Percentiles rank a stretch among this genome's conserved stretches.
These are phyloP conservation scores for Delichon dasypus DNA, from an alignment of 2,797 vertebrate species.

Conservation along the genomic window DNA sequence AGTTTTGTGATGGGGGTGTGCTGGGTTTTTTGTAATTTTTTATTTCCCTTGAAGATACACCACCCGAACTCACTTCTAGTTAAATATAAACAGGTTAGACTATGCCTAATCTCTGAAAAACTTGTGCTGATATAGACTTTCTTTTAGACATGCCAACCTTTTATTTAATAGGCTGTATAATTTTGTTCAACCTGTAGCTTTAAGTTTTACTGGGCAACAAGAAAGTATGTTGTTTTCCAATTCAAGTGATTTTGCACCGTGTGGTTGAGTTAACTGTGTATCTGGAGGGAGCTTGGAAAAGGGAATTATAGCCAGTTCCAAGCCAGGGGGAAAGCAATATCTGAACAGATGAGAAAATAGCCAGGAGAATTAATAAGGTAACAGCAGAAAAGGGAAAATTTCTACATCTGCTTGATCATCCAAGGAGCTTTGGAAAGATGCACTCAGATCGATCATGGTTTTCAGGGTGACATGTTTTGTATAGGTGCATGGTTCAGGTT, in stretches of 20 bases:
- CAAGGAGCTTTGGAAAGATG: not conserved
- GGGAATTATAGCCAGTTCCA: not conserved
- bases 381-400: not conserved
- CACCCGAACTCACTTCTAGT: not conserved
- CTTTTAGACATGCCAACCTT: not conserved
- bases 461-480: not conserved
- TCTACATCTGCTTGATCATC: not conserved
- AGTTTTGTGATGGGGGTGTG: not conserved
- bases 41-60: not conserved
- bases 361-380: not conserved
- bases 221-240: not conserved
- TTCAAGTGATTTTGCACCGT: not conserved
- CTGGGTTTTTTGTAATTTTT: not conserved
- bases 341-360: not conserved
- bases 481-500: accelerated
- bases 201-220: not conserved
- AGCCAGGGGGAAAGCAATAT: accelerated
- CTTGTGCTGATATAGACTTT: not conserved
- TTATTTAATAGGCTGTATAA: not conserved
- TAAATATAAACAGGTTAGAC: not conserved
- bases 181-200: not conserved
- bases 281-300: not conserved
- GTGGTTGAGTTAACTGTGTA: not conserved
- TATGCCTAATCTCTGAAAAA: not conserved
- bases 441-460: not conserved